Percentiles rank a stretch among this genome's conserved stretches.
Evolutionary conservation across 2,797 vertebrate genomes (phyloP).

Genomic region (Loris lydekkerianus): DNA sequence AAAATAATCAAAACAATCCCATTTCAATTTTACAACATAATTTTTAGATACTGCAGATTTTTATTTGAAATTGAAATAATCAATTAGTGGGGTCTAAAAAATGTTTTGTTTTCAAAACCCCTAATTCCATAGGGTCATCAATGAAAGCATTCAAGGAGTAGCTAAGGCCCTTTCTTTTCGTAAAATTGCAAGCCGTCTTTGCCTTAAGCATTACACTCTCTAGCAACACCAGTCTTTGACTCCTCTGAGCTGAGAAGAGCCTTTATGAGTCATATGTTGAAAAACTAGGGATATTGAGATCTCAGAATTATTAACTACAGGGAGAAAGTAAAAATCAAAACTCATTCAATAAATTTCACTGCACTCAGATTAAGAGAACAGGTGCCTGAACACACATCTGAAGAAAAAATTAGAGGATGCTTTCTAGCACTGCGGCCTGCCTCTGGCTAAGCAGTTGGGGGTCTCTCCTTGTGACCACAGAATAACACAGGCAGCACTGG

Average conservation of each 20-base stretch:
- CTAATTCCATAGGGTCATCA: not conserved
- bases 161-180: not conserved
- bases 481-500: not conserved
- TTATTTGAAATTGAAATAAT: conserved; percentile 11
- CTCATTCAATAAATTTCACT: conserved; percentile 23
- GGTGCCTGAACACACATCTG: conserved; percentile 21
- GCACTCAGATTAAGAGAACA: not conserved
- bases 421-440: not conserved
- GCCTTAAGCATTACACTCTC: not conserved
- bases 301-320: conserved; percentile 62
- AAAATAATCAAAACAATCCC: not conserved
- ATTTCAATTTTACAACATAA: not conserved
- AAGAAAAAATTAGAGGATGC: not conserved
- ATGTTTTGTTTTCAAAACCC: not conserved
- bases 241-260: not conserved
- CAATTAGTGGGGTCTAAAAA: not conserved
- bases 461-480: not conserved
- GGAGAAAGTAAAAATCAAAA: conserved; percentile 30
- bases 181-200: not conserved
- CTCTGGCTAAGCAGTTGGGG: not conserved
- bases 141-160: not conserved
- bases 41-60: not conserved
- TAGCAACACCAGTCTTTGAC: not conserved
- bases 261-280: not conserved
- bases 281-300: not conserved